These are phyloP conservation scores for Oreonectes daqikongensis DNA, from an alignment of 2,797 vertebrate genomes.

Conservation along the genomic window DNA sequence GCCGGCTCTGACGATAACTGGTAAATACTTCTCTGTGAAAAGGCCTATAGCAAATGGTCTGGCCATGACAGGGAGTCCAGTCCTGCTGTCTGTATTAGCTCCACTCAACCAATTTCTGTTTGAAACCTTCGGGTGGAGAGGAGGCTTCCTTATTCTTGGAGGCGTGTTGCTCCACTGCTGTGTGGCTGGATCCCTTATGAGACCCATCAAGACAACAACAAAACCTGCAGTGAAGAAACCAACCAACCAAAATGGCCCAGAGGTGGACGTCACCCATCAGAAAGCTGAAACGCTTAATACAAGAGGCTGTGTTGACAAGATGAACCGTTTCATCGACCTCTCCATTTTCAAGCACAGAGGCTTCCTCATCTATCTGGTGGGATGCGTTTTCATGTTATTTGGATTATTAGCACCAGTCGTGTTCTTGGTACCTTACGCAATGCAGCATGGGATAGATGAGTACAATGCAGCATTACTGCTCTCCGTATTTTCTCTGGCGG, in stretches of 20 bases:
- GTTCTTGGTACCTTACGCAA: slow-evolving; percentile 83
- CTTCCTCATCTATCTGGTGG: slow-evolving; percentile 83
- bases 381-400: slow-evolving; percentile 83
- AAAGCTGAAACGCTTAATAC: no score
- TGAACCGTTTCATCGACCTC: slow-evolving; percentile 75
- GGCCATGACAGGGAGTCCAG: slow-evolving; percentile 82
- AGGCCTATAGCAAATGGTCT: slow-evolving; percentile 81
- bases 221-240: slow-evolving; percentile 36
- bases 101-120: slow-evolving; percentile 83
- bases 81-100: slow-evolving; percentile 80
- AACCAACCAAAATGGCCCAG: slow-evolving; percentile 15
- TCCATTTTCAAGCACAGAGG: slow-evolving; percentile 84
- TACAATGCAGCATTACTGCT: slow-evolving; percentile 82
- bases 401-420: slow-evolving; percentile 83
- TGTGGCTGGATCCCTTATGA: slow-evolving; percentile 82
- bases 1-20: slow-evolving; percentile 82
- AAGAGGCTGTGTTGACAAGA: slow-evolving; percentile 61
- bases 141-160: slow-evolving; percentile 83
- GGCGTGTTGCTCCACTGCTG: slow-evolving; percentile 80
- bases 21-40: slow-evolving; percentile 81
- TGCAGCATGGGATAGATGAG: slow-evolving; percentile 76
- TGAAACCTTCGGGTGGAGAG: slow-evolving; percentile 83
- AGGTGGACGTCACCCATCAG: slow-evolving; percentile 22
- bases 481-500: slow-evolving; percentile 77
- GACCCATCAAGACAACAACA: slow-evolving; percentile 71